Evolutionary conservation across 2,888 invertebrate genomes (phyloP), one percentile per base, ranked within the genome.

Genomic region (Melieria omissa): DNA sequence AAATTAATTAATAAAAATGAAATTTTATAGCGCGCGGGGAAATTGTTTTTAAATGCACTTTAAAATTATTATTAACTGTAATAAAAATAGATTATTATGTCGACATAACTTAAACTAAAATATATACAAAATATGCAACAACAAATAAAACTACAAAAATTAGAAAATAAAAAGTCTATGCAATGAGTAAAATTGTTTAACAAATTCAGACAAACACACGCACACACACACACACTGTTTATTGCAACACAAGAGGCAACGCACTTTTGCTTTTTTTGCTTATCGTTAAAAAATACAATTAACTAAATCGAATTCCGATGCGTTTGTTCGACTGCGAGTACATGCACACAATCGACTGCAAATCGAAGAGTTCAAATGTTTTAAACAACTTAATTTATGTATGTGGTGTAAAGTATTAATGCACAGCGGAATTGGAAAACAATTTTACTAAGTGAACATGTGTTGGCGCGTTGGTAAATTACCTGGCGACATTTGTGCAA

Each of bases 101-200:
- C 29, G 29, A 29, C 29, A 29, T 29, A 29, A 29, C 29, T 29
- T 29, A 29, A 29, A 29, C 29, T 29, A 29, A 29, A 29, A 29
- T 29, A 29, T 29, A 29, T 29, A 29, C 29, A 29, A 65, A 55
- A 47, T 57, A 66, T 10, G 55, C 57, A 66, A 66, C 65, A 65
- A 65, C 42, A 65, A 54, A 65, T n/a, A 42, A 54, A 64, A 47
- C 6, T 47, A 63, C 14, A 47, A 14, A 61, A 8, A 61, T 10
- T n/a, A 61, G 8, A 12, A 60, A 41, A 8, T n/a, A 65, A 41
- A 29, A 65, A 54, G 65, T 52, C 65, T 55, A 65, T 55, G 4
- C 44, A 66, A 66, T 66, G 65, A 66, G 65, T 66, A 57, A 66
- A 57, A 66, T 57, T 45, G 57, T 63, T 29, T 57, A 57, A 57